Conservation (phyloP, 2,113 vertebrate species). For the Lepus americanus region DNA sequence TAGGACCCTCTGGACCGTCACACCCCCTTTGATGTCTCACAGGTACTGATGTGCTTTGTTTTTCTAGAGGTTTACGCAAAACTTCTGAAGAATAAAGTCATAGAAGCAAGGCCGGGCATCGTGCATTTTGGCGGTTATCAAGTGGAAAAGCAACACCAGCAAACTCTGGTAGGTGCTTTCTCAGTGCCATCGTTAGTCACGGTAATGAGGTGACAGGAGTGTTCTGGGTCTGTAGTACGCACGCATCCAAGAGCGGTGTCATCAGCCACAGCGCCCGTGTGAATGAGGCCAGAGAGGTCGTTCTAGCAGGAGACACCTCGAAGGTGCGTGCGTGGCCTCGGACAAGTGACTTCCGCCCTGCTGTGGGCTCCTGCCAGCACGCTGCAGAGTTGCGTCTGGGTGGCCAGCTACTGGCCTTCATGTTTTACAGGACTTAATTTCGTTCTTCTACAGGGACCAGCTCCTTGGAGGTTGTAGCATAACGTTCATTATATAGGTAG, state of each 20-base stretch:
- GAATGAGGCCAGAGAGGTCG: neutral
- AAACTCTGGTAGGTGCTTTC: conserved; percentile 89
- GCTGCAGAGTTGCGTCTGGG: neutral
- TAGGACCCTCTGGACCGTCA: neutral
- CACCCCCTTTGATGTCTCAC: conserved; percentile 37
- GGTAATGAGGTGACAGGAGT: neutral
- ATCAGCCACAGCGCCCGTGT: neutral
- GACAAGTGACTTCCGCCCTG: neutral
- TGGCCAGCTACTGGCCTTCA: neutral
- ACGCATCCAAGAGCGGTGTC: neutral
- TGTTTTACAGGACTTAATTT: neutral
- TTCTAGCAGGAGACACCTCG: neutral
- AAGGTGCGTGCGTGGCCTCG: neutral
- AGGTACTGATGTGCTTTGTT: conserved; percentile 46
- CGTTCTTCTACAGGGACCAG: neutral
- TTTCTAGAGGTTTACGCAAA: conserved; percentile 90
- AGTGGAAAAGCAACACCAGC: conserved; percentile 89
- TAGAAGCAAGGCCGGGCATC: conserved; percentile 92
- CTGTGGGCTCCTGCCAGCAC: neutral
- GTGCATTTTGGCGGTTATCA: conserved; percentile 96
- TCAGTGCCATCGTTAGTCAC: conserved; percentile 15
- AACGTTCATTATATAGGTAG: neutral
- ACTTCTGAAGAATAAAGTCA: conserved; percentile 87
- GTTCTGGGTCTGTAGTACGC: neutral
- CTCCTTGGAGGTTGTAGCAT: neutral